A percentile compares a stretch with the other conserved stretches of the same genome.
These are phyloP conservation scores for Spodoptera littoralis DNA, from an alignment of 2,888 invertebrate genomes.

Conservation along the genomic window DNA sequence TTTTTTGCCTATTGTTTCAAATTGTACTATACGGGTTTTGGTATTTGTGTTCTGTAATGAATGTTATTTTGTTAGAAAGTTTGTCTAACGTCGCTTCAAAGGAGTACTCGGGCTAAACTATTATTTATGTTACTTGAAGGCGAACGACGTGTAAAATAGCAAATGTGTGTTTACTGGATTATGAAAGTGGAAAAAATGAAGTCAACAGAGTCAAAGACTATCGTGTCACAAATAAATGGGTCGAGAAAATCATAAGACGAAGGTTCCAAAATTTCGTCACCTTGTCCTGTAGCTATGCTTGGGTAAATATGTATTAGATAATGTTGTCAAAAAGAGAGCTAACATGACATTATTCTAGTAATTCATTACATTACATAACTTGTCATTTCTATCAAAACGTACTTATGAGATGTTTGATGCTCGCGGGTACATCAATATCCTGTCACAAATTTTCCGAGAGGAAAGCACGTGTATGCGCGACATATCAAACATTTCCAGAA, in stretches of 20 bases:
- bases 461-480: constrained; percentile 40
- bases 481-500: constrained; percentile 57
- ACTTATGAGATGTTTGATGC: constrained; percentile 43
- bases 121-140: constrained; percentile 25
- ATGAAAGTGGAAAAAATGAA: constrained; percentile 33
- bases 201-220: constrained; percentile 22
- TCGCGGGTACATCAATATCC: constrained; percentile 46
- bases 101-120: constrained; percentile 11
- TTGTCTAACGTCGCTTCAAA: constrained; percentile 22
- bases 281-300: constrained; percentile 34
- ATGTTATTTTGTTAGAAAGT: constrained; percentile 42
- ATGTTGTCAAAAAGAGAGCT: constrained; percentile 16
- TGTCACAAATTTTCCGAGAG: constrained; percentile 38
- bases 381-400: constrained; percentile 31
- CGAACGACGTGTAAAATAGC: background rate
- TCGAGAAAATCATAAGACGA: constrained; percentile 13
- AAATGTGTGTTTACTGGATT: constrained; percentile 40
- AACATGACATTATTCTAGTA: constrained; percentile 13
- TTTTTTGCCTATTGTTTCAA: constrained; percentile 74
- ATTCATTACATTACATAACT: constrained; percentile 4
- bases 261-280: constrained; percentile 35
- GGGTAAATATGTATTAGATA: constrained; percentile 13
- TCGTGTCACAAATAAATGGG: constrained; percentile 31
- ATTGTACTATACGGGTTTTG: constrained; percentile 61
- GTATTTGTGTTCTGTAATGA: constrained; percentile 37